Evolutionary conservation across 2,113 vertebrate genomes (phyloP), one percentile per base, ranked within the genome.

Genomic region (Peromyscus maniculatus): DNA sequence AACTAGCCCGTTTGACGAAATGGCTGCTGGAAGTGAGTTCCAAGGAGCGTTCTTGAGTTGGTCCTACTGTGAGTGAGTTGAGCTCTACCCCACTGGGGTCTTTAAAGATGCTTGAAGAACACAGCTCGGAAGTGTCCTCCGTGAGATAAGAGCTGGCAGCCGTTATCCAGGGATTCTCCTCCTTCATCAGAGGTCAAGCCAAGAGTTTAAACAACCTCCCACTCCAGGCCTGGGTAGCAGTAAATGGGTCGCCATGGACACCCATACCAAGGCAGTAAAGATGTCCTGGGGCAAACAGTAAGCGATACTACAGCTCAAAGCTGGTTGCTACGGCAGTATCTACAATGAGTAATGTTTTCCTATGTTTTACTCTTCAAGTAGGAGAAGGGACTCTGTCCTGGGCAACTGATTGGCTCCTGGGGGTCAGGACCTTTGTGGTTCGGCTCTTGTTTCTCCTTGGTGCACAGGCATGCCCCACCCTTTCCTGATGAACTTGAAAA

Each of bases 401-500:
- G 95, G 98, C 98, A 67, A 99, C 99, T 28, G 98, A 99, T 96
- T 99, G 99, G 94, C 99, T 99, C 39, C 99, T 99, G 99, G 82
- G 98, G 15, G 99, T 98, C 98, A 99, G 97, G 12, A 99, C 98
- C 71, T 87, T 69, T 55, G 67, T 98, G 99, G 98, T 98, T 99
- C 87, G 98, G 98, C 98, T 99, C 99, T 66, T 99, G 98, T 98
- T 99, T 99, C 97, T 98, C 99, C 98, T 99, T 99, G 67, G 98
- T 98, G 0, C 49, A 72, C 98, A 98, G 67, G 46, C 39, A 55
- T 26, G 31, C 31, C 87, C 46, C 46, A 16, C 46, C 67, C 24
- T 95, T 99, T 99, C 46, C 99, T 99, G 82, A 99, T 99, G 84
- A 99, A 99, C 97, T 99, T 99, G n/a, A 99, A 98, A n/a, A 99